These are phyloP conservation scores for Sebastes minor DNA, from an alignment of 2,797 vertebrate genomes.

Conservation along the genomic window DNA sequence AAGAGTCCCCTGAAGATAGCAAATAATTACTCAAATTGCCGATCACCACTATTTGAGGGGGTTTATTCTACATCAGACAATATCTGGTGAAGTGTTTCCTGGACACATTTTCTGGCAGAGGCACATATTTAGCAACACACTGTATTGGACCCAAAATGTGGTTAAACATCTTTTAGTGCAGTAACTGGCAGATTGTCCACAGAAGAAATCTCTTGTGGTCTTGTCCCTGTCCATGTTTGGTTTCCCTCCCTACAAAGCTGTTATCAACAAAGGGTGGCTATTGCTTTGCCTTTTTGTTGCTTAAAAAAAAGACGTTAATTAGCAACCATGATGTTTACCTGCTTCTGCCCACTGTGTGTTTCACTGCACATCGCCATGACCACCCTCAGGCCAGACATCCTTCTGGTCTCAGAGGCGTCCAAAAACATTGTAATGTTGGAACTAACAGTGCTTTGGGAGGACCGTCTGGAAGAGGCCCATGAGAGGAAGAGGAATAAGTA, in stretches of 20 bases:
- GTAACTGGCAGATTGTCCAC: neutral
- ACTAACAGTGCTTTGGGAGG: no score
- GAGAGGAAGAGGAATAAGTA: neutral
- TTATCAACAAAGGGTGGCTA: neutral
- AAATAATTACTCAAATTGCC: neutral
- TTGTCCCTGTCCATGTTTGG: neutral
- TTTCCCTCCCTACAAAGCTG: neutral
- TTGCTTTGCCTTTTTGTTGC: neutral
- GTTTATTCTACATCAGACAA: neutral
- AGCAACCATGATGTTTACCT: neutral
- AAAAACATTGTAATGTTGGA: no score
- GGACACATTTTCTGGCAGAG: conserved; percentile 5
- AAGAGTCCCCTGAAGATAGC: neutral
- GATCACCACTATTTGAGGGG: neutral
- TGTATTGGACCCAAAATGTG: conserved; percentile 5
- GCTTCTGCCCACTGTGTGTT: neutral
- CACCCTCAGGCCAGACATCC: no score
- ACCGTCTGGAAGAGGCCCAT: no score
- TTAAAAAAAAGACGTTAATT: neutral
- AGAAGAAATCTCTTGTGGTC: neutral
- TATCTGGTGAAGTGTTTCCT: neutral
- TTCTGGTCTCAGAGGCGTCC: no score
- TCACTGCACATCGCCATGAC: no score
- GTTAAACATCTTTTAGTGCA: conserved; percentile 4
- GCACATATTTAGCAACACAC: neutral